Conservation (phyloP, 2,113 vertebrate genomes). For the Telmatochromis sp. region DNA sequence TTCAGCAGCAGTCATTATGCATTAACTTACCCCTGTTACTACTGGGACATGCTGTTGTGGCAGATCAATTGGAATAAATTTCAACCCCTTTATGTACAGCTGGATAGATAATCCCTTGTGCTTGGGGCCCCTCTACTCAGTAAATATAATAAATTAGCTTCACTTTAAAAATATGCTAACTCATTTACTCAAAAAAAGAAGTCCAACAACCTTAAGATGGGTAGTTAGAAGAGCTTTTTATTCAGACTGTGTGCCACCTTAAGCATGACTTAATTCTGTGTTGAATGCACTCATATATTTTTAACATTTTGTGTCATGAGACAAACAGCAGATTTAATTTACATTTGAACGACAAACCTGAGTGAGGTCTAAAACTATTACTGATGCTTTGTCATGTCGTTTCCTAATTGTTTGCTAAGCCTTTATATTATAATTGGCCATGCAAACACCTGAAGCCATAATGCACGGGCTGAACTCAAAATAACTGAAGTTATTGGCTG, state of each 20-base stretch:
- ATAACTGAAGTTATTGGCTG: not conserved
- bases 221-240: not conserved
- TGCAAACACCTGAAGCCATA: not conserved
- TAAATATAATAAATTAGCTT: not conserved
- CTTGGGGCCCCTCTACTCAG: not conserved
- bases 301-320: not conserved
- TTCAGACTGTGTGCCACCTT: not conserved
- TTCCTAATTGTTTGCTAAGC: not conserved
- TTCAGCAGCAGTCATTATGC: not conserved
- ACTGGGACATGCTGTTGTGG: not conserved
- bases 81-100: not conserved
- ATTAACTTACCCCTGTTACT: not conserved
- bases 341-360: not conserved
- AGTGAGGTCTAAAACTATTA: not conserved
- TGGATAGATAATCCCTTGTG: not conserved
- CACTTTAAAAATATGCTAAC: not conserved
- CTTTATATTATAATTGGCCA: not conserved
- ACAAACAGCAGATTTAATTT: not conserved
- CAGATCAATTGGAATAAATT: not conserved
- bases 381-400: not conserved
- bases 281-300: not conserved
- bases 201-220: not conserved
- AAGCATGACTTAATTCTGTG: not conserved
- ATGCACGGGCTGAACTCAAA: not conserved
- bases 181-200: not conserved